Conservation (phyloP, 2,888 invertebrate species). For the Perithous albicinctus region DNA sequence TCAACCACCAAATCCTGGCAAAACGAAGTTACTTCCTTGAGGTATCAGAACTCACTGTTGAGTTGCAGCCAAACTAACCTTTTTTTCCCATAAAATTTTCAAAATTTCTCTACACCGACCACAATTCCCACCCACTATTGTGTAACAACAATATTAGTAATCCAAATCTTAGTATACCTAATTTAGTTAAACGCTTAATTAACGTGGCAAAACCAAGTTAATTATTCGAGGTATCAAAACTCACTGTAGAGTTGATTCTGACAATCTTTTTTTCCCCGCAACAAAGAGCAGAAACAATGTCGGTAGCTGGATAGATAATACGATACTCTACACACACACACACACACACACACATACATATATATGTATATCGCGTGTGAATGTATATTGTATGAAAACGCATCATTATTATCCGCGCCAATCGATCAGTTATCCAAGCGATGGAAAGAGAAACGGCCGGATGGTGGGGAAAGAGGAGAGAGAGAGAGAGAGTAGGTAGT, state of each 20-base stretch:
- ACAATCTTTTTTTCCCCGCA: conserved; percentile 4
- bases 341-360: too few relatives aligned
- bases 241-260: not conserved
- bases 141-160: too few relatives aligned
- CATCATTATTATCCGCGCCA: conserved; percentile 57
- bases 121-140: too few relatives aligned
- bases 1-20: too few relatives aligned
- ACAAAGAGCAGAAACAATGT: conserved; percentile 19
- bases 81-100: too few relatives aligned
- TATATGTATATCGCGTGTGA: not conserved
- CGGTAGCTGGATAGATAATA: conserved; percentile 6
- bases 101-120: too few relatives aligned
- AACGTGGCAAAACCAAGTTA: not conserved
- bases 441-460: conserved; percentile 8
- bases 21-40: too few relatives aligned
- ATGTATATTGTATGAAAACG: conserved; percentile 51
- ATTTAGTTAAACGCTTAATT: not conserved
- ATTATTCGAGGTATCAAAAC: not conserved
- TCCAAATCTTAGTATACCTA: too few relatives aligned
- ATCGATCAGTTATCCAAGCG: conserved; percentile 64
- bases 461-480: not conserved
- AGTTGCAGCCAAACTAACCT: too few relatives aligned
- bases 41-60: too few relatives aligned
- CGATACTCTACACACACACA: too few relatives aligned
- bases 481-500: not conserved